phyloP scores from a whole-genome alignment of 2,888 invertebrate genomes.

The Polydrusus cervinus region DNA sequence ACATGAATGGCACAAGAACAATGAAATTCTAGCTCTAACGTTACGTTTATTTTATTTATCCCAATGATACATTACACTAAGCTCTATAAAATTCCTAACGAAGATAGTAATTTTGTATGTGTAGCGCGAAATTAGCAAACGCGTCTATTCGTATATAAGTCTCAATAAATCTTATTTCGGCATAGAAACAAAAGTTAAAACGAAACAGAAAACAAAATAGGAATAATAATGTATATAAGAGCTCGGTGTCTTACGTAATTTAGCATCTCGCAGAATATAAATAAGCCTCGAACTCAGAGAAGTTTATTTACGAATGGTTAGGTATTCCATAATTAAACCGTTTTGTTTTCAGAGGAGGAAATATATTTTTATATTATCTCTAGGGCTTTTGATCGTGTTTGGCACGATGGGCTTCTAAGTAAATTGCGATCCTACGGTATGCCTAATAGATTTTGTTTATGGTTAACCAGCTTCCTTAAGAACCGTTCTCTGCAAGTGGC shows the following conservation, averaged over 20 bases:
- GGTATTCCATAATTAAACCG: background rate
- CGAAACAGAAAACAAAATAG: background rate
- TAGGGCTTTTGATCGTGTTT: no score
- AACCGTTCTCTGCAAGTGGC: no score
- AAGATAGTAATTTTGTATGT: background rate
- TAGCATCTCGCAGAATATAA: background rate
- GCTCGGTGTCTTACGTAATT: background rate
- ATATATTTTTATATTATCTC: background rate
- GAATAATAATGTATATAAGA: slow-evolving; percentile 1
- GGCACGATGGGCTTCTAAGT: no score
- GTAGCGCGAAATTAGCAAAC: background rate
- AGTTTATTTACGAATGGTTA: slow-evolving; percentile 4
- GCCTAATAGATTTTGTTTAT: no score
- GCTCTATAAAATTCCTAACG: no score
- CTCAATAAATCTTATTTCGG: slow-evolving; percentile 1
- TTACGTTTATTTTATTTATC: no score
- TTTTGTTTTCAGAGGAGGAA: background rate
- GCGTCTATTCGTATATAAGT: background rate
- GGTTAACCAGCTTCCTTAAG: no score
- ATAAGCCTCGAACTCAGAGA: background rate
- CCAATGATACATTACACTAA: no score
- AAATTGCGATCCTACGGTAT: no score
- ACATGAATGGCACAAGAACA: no score
- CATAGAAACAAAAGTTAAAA: background rate
- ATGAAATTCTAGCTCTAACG: no score